Evolutionary conservation across 2,113 vertebrate genomes (phyloP), one percentile per base, ranked within the genome.

Genomic region (Malurus elegans): DNA sequence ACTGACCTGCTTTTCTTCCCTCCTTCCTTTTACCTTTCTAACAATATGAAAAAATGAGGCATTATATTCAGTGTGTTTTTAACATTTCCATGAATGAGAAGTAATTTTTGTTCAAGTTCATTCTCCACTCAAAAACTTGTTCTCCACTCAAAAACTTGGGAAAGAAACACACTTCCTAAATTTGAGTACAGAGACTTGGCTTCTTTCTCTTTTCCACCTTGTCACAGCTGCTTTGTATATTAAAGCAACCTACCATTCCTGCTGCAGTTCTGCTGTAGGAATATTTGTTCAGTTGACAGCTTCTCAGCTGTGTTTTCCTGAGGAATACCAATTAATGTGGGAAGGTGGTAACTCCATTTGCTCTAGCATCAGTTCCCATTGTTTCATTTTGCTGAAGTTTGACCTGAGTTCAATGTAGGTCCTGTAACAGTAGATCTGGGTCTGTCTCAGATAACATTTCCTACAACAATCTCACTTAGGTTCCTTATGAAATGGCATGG

Each of bases 91-190:
- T 73, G 19, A 31, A 70, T 31, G 13, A 80, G 34, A 32, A 95
- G 5, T 65, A 23, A 61, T 57, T 73, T 66, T 61, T 47, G 7
- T 38, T 80, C 8, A 18, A 24, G 84, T 65, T 4, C 7, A 15
- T 76, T 82, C 24, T 45, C n/a, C n/a, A n/a, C n/a, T n/a, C n/a
- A n/a, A n/a, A n/a, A n/a, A n/a, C n/a, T 84, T 76, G 47, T 11
- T 3, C 28, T 73, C 6, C 12, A 29, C 76, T n/a, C 25, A 57
- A n/a, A 86, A 83, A n/a, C 29, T 10, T 7, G n/a, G 29, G 9
- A 64, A 26, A 21, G 29, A 18, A 67, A 24, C 2, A 0, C 29
- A 17, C 28, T 67, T 64, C 11, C 18, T 60, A 0, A 40, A 11
- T 74, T 65, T 88, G 50, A 5, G 3, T 51, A 19, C 6, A 5